phyloP scores from a whole-genome alignment of 2,113 vertebrate genomes.

The Hylia prasina region DNA sequence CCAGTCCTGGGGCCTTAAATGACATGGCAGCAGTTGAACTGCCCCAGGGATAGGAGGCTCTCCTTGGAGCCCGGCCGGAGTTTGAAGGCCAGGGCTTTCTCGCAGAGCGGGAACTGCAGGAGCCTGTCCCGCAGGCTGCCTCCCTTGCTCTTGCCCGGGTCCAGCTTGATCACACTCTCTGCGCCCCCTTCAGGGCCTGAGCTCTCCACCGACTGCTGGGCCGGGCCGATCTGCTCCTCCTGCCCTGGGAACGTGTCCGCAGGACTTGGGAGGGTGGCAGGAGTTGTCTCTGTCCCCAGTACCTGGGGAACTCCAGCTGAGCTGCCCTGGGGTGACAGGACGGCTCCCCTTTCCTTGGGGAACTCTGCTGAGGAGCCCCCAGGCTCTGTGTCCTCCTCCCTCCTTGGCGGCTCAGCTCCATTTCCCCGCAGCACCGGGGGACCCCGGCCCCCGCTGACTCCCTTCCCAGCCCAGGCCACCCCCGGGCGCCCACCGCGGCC shows the following conservation, averaged over 20 bases:
- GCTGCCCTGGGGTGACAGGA: neutral
- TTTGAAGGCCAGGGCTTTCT: slow-evolving; percentile 66
- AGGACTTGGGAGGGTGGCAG: fast-evolving
- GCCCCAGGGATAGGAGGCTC: slow-evolving; percentile 82
- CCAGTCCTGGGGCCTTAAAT: slow-evolving; percentile 34
- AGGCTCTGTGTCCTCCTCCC: neutral
- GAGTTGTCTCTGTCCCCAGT: neutral
- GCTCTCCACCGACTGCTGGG: neutral
- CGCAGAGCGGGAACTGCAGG: slow-evolving; percentile 61
- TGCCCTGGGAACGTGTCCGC: neutral
- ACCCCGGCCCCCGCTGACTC: neutral
- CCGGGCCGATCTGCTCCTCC: neutral
- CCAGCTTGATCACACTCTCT: slow-evolving; percentile 43
- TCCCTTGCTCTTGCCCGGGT: slow-evolving; percentile 74
- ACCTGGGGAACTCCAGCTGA: neutral
- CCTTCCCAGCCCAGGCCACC: neutral
- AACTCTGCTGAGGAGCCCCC: neutral
- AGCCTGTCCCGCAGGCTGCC: slow-evolving; percentile 70
- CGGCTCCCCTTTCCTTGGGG: neutral
- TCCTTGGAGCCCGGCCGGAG: slow-evolving; percentile 73
- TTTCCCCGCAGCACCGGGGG: slow-evolving; percentile 54
- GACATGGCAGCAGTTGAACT: slow-evolving; percentile 90
- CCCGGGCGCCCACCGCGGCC: neutral
- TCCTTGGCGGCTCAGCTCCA: neutral
- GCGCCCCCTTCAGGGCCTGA: neutral